Evolutionary conservation across 2,888 invertebrate genomes (phyloP).

Genomic region (Drosophila peninsularis): DNA sequence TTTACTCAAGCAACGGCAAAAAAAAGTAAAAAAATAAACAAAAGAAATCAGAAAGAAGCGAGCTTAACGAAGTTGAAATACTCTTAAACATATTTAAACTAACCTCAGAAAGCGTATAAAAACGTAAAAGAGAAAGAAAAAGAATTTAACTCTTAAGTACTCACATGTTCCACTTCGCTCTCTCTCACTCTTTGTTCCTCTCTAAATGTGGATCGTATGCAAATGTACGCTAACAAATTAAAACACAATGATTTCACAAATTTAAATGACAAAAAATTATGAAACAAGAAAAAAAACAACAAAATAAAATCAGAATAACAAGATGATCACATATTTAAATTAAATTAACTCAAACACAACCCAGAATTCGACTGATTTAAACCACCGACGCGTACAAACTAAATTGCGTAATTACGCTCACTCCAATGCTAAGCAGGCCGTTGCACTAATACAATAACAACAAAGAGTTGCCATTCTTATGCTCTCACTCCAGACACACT

Average conservation of each 20-base stretch:
- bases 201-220: constrained; percentile 1
- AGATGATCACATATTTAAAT: too few species aligned
- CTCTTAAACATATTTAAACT: background rate
- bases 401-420: background rate
- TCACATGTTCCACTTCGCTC: background rate
- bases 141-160: background rate
- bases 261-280: too few species aligned
- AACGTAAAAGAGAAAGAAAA: background rate
- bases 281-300: background rate
- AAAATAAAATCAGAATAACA: too few species aligned
- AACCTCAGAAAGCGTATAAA: background rate
- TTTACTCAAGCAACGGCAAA: constrained; percentile 35
- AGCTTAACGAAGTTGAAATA: background rate
- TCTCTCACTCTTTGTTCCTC: background rate
- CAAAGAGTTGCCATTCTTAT: background rate
- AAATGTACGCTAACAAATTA: background rate
- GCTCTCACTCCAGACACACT: constrained; percentile 1
- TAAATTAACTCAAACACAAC: background rate
- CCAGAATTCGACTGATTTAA: background rate
- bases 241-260: too few species aligned
- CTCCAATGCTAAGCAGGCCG: background rate
- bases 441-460: background rate
- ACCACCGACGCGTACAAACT: background rate
- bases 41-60: background rate
- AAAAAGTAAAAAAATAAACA: constrained; percentile 4